Evolutionary conservation across 2,888 invertebrate genomes (phyloP).

Genomic region (Doris montereyensis): DNA sequence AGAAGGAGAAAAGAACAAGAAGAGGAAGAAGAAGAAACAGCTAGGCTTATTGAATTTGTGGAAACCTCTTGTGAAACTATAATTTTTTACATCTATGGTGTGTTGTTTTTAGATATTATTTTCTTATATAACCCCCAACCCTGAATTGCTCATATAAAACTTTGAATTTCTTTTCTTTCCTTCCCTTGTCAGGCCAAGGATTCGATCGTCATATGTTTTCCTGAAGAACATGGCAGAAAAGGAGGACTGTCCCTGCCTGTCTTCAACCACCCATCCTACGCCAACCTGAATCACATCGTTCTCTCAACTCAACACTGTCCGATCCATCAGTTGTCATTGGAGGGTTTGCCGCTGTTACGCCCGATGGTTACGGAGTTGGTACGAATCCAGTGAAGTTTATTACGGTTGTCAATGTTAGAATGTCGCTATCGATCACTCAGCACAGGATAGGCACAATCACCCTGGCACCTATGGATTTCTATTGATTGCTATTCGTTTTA

Average conservation of each 20-base stretch:
- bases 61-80: too few species aligned
- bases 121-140: too few species aligned
- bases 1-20: background rate
- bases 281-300: conserved; percentile 87
- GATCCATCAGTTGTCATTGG: conserved; percentile 90
- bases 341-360: conserved; percentile 93
- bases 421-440: too few species aligned
- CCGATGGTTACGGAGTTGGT: conserved; percentile 90
- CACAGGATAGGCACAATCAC: too few species aligned
- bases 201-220: conserved; percentile 96
- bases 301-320: conserved; percentile 93
- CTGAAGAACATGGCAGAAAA: conserved; percentile 78
- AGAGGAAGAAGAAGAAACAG: background rate
- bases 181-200: conserved; percentile 90
- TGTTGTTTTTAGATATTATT: too few species aligned
- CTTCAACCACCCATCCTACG: conserved; percentile 84
- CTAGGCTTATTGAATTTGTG: background rate
- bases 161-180: too few species aligned
- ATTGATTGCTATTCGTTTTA: too few species aligned
- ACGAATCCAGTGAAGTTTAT: too few species aligned
- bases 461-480: too few species aligned
- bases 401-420: too few species aligned
- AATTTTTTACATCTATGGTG: too few species aligned
- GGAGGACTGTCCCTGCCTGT: conserved; percentile 77
- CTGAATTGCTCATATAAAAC: too few species aligned